Percentiles rank a stretch among this genome's conserved stretches.
These are phyloP conservation scores for Catamblyrhynchus diadema DNA, from an alignment of 2,797 vertebrate species.

Conservation along the genomic window DNA sequence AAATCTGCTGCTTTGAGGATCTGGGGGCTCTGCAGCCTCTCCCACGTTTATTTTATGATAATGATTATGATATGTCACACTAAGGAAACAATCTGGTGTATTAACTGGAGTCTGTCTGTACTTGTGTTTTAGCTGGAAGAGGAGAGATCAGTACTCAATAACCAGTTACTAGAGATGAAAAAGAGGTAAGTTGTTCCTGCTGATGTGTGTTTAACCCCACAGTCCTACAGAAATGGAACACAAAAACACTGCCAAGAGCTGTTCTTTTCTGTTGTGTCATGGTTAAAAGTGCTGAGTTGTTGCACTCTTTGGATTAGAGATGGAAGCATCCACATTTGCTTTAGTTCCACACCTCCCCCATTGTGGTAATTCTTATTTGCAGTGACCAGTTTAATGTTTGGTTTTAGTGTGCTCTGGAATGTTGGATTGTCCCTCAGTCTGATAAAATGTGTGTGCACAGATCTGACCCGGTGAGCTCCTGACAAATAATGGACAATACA, in stretches of 20 bases:
- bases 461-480: not conserved
- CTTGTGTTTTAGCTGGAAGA: conserved; percentile 83
- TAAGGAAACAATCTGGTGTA: not conserved
- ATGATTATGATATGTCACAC: not conserved
- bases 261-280: not conserved
- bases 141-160: conserved; percentile 87
- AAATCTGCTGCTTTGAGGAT: not conserved
- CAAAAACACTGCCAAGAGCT: not conserved
- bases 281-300: not conserved
- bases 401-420: not conserved
- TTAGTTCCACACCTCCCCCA: not conserved
- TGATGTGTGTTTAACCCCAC: not conserved
- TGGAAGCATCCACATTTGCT: not conserved
- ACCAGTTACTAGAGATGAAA: conserved; percentile 90
- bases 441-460: not conserved
- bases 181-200: conserved; percentile 82
- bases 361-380: not conserved
- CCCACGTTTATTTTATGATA: not conserved
- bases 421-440: not conserved
- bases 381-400: not conserved
- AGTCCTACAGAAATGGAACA: not conserved
- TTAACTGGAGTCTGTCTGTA: not conserved
- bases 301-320: not conserved
- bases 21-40: not conserved
- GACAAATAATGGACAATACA: not conserved